Evolutionary conservation across 1,140 invertebrate genomes (phyloP), one percentile per base, ranked within the genome.

Genomic region (Aphelinus atriplicis): DNA sequence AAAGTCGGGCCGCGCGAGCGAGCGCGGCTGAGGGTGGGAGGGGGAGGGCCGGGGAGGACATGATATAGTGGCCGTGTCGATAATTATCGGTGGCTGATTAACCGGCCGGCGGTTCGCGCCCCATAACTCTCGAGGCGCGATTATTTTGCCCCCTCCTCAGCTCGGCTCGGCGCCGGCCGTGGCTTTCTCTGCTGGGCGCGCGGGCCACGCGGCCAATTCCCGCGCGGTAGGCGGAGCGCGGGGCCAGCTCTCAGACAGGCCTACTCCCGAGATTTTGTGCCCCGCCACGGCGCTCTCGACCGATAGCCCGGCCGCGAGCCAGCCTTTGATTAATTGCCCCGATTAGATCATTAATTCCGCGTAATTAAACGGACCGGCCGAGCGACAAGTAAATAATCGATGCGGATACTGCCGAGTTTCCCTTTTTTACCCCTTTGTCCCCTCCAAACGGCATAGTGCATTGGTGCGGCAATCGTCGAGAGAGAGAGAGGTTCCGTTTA

Each of bases 81-180:
- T 87, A 88, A 88, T 88, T 88, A 88, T 88, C 86, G 86, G 85
- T 85, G 87, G 86, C 86, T 88, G 87, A 88, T 88, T 88, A 88
- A 88, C 86, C 86, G 85, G 85, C 82, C 82, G 83, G 83, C 81
- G 86, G 84, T 88, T 88, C 86, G 86, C 87, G 86, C 86, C 83
- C 86, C 86, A 88, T 88, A 88, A 88, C 84, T 88, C 85, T 87
- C 82, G 80, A 9, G 51, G 81, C 81, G 82, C 86, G 86, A 88
- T 88, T 88, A 87, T 88, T 88, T 87, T 86, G 82, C 81, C 81
- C 84, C 82, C 47, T 50, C 9, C 60, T 55, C 58, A 45, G 51
- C 9, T 43, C n/a, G 7, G n/a, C 63, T 26, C 26, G 26, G 26
- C 26, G 26, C 26, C 26, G 26, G 26, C 26, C 26, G 26, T 26